Evolutionary conservation across 2,113 vertebrate species (phyloP).

Genomic region (Semnornis frantzii): DNA sequence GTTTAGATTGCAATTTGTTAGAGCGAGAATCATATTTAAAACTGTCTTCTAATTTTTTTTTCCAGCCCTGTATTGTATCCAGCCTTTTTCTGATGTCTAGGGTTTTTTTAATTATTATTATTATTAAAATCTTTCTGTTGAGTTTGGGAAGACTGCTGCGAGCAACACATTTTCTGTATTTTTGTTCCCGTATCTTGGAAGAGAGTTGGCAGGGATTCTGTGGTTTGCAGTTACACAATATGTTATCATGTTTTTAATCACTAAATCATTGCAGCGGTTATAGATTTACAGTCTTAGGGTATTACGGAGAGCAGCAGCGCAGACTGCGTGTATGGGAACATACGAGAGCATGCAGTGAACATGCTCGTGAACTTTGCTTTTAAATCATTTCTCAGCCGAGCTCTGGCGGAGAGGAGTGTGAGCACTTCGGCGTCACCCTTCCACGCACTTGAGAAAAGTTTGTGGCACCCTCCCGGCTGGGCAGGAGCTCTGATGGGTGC

Average conservation of each 20-base stretch:
- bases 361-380: conserved; percentile 69
- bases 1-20: conserved; percentile 83
- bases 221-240: conserved; percentile 92
- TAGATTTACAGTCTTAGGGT: conserved; percentile 86
- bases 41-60: conserved; percentile 51
- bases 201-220: conserved; percentile 85
- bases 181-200: conserved; percentile 80
- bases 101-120: neutral
- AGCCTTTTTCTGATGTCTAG: conserved; percentile 38
- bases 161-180: conserved; percentile 77
- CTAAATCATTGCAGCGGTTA: conserved; percentile 89
- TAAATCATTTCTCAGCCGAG: conserved; percentile 35
- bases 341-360: conserved; percentile 51
- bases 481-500: conserved; percentile 59
- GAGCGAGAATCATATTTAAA: conserved; percentile 78
- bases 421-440: conserved; percentile 22
- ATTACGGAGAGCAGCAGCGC: conserved; percentile 66
- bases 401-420: conserved; percentile 7
- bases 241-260: conserved; percentile 92
- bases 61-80: conserved; percentile 32
- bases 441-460: conserved; percentile 44
- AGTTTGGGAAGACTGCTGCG: conserved; percentile 74
- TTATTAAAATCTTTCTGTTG: conserved; percentile 70
- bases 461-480: conserved; percentile 16
- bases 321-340: conserved; percentile 19